Evolutionary conservation across 2,797 vertebrate species (phyloP).

Genomic region (Clarias laeviceps): DNA sequence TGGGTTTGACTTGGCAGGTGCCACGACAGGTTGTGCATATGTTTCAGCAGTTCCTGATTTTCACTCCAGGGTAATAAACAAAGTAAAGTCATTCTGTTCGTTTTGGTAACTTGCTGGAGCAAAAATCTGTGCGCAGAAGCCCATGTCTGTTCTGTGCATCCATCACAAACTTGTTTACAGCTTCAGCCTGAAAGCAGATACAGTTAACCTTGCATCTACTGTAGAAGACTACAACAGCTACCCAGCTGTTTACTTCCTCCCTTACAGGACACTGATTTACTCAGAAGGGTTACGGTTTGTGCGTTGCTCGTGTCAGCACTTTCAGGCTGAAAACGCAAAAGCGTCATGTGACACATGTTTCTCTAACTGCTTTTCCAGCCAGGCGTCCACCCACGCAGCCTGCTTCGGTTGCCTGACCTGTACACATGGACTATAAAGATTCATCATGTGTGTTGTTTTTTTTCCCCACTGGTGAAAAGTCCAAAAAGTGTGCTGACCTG

Average conservation of each 20-base stretch:
- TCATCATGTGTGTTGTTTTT: not conserved
- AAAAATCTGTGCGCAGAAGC: not conserved
- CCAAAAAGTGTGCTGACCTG: not conserved
- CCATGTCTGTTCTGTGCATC: constrained; percentile 38
- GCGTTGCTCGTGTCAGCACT: constrained; percentile 24
- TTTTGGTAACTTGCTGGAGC: not conserved
- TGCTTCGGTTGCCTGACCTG: constrained; percentile 7
- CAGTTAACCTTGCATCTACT: constrained; percentile 46
- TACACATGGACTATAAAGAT: not conserved
- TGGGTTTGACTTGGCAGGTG: constrained; percentile 5
- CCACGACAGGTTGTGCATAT: not conserved
- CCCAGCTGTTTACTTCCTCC: constrained; percentile 2
- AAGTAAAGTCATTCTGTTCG: not conserved
- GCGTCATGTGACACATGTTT: constrained; percentile 23
- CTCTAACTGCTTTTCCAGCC: constrained; percentile 31
- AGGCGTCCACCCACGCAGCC: constrained; percentile 19
- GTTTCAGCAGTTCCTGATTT: not conserved
- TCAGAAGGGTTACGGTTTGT: not conserved
- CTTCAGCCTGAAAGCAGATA: constrained; percentile 71
- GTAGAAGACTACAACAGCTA: constrained; percentile 27
- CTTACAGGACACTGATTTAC: not conserved
- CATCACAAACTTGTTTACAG: constrained; percentile 67
- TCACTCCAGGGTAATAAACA: not conserved
- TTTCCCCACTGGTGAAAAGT: not conserved
- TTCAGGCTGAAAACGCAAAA: constrained; percentile 14